phyloP scores from a whole-genome alignment of 2,888 invertebrate species.

The Eupithecia subumbrata region DNA sequence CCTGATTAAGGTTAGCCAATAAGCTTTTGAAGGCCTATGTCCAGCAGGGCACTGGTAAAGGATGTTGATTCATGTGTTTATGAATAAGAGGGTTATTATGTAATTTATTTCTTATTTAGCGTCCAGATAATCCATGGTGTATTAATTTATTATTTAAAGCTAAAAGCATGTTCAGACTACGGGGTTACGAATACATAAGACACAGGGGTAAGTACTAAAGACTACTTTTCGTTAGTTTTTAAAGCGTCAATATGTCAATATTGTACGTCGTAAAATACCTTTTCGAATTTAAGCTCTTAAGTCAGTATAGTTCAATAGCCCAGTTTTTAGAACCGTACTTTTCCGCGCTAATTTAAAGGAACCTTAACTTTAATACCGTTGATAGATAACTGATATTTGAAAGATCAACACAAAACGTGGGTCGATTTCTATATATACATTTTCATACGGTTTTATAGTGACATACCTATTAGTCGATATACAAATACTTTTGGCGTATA shows the following conservation, averaged over 20 bases:
- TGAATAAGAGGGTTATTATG: too few species aligned
- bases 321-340: neutral
- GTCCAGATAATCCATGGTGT: neutral
- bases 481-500: constrained; percentile 17
- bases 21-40: too few species aligned
- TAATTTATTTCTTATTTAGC: neutral
- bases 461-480: neutral
- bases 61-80: too few species aligned
- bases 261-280: neutral
- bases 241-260: neutral
- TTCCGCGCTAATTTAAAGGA: neutral
- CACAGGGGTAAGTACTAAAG: constrained; percentile 1
- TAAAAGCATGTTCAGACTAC: neutral
- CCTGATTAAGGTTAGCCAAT: too few species aligned
- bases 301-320: neutral
- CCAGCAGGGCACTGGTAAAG: too few species aligned
- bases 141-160: neutral
- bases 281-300: constrained; percentile 1
- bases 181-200: neutral
- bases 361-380: neutral
- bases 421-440: neutral
- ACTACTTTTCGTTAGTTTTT: neutral
- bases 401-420: neutral
- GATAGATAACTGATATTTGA: neutral
- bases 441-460: neutral